Conservation (phyloP, 2,113 vertebrate species). For the Sarotherodon lohbergeri region DNA sequence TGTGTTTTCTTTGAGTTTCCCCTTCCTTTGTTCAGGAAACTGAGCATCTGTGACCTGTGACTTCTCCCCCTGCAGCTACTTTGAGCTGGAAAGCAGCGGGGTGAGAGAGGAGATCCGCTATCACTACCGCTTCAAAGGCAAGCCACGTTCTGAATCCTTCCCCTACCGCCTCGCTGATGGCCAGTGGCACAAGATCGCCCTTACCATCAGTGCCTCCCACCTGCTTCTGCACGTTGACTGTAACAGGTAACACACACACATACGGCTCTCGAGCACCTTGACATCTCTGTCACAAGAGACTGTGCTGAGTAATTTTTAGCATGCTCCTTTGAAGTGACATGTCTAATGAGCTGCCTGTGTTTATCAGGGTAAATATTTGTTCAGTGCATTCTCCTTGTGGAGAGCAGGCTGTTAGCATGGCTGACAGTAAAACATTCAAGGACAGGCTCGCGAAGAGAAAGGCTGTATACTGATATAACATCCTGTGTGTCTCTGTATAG, state of each 20-base stretch:
- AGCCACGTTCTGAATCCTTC: slow-evolving; percentile 85
- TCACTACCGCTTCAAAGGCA: slow-evolving; percentile 85
- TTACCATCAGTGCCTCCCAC: slow-evolving; percentile 86
- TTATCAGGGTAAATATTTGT: slow-evolving; percentile 46
- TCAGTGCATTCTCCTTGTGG: background rate
- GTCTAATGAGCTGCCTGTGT: slow-evolving; percentile 39
- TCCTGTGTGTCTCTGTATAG: background rate
- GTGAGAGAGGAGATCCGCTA: slow-evolving; percentile 89
- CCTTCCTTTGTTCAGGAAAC: background rate
- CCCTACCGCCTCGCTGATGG: slow-evolving; percentile 91
- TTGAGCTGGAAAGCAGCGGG: slow-evolving; percentile 94
- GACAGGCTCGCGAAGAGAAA: background rate
- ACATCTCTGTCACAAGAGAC: background rate
- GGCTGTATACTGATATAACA: background rate
- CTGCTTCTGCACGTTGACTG: slow-evolving; percentile 90
- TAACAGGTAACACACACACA: slow-evolving; percentile 80
- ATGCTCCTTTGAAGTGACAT: slow-evolving; percentile 5
- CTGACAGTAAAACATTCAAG: background rate
- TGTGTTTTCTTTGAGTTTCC: background rate
- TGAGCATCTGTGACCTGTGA: background rate
- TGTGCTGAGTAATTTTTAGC: background rate
- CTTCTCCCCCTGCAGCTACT: slow-evolving; percentile 77
- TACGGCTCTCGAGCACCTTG: background rate
- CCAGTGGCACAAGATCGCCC: slow-evolving; percentile 86
- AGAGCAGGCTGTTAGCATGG: slow-evolving; percentile 15